Conservation (phyloP, 2,797 vertebrate genomes). For the Pipistrellus kuhlii region DNA sequence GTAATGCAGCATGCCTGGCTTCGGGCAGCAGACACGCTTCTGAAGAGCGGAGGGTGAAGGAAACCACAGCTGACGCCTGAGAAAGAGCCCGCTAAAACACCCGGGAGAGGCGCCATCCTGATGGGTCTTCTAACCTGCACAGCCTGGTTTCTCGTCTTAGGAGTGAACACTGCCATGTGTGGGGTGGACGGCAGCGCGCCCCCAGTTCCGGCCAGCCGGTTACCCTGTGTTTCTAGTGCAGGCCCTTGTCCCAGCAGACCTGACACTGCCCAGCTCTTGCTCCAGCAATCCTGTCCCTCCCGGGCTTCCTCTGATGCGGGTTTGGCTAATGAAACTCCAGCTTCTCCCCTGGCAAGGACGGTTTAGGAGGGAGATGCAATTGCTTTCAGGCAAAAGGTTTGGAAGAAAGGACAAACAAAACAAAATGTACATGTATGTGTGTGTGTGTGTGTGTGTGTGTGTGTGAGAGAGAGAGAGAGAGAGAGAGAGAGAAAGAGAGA, state of each 20-base stretch:
- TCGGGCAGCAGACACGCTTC: not conserved
- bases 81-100: not conserved
- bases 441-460: not conserved
- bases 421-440: not conserved
- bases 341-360: not conserved
- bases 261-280: conserved; percentile 55
- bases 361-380: conserved; percentile 32
- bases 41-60: not conserved
- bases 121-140: not conserved
- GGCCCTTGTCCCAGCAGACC: conserved; percentile 25
- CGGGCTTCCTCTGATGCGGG: conserved; percentile 52
- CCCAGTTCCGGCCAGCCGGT: not conserved
- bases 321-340: conserved; percentile 24
- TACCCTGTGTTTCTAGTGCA: conserved; percentile 16
- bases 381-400: not conserved
- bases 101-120: not conserved
- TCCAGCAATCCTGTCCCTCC: conserved; percentile 41
- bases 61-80: not conserved
- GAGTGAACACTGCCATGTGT: not conserved
- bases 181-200: not conserved
- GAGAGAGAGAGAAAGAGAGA: not conserved
- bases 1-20: not conserved
- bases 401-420: not conserved
- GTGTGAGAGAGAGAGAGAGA: not conserved
- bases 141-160: not conserved